Conservation (phyloP, 2,888 invertebrate species). For the Philereme transversata region DNA sequence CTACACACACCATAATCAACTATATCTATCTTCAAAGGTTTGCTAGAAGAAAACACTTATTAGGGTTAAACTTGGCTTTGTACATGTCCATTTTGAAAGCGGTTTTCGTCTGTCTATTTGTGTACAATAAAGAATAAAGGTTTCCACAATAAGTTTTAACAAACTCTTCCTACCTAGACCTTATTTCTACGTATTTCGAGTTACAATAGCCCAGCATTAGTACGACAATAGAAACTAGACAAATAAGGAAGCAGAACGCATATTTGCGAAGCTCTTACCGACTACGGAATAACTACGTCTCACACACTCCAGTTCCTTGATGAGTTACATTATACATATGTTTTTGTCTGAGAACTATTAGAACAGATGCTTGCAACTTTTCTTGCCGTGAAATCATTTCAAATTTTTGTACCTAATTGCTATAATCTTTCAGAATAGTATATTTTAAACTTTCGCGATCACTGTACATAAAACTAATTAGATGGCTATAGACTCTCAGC, state of each 20-base stretch:
- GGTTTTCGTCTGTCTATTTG: conserved; percentile 10
- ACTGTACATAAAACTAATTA: too few species aligned
- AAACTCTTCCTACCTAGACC: too few species aligned
- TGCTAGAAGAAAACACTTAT: too few species aligned
- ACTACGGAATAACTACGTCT: conserved; percentile 12
- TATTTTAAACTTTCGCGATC: too few species aligned
- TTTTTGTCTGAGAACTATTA: conserved; percentile 12
- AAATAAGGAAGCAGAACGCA: conserved; percentile 20
- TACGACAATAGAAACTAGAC: conserved; percentile 26
- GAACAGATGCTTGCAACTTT: conserved; percentile 12
- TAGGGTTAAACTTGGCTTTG: too few species aligned
- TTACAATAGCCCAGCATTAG: conserved; percentile 28
- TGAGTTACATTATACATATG: conserved; percentile 18
- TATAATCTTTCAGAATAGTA: too few species aligned
- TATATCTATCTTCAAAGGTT: too few species aligned
- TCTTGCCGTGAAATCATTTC: conserved; percentile 7
- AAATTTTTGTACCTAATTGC: conserved; percentile 1
- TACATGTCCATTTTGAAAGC: not conserved
- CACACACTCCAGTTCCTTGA: conserved; percentile 16
- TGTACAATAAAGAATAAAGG: too few species aligned
- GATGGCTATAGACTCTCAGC: too few species aligned
- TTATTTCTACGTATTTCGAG: too few species aligned
- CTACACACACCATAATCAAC: not conserved
- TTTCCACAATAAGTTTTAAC: too few species aligned
- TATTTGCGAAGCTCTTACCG: conserved; percentile 28